These are phyloP conservation scores for Elaeidobius kamerunicus DNA, from an alignment of 2,888 invertebrate species.

Conservation along the genomic window DNA sequence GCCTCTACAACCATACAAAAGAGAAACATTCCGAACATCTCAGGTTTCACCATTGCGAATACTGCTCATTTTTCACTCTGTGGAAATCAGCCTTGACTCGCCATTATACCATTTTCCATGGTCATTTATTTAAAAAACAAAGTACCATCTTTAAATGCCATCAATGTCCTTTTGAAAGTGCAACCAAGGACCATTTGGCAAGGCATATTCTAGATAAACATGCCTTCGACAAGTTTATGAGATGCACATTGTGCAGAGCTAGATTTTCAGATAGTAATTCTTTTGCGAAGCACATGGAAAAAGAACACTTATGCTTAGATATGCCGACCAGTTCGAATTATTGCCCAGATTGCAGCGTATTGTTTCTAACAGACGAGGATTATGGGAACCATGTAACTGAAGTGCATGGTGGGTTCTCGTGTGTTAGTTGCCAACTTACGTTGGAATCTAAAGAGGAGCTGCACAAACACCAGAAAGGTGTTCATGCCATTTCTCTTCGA, in stretches of 20 bases:
- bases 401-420: neutral
- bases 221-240: constrained; percentile 5
- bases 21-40: constrained; percentile 3
- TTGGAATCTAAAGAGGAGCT: neutral
- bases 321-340: neutral
- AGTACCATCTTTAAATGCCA: neutral
- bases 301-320: constrained; percentile 4
- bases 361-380: neutral
- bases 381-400: neutral
- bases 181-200: neutral
- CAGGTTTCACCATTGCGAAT: constrained; percentile 12
- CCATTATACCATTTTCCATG: constrained; percentile 12
- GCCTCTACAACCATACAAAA: constrained; percentile 14
- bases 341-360: neutral
- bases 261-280: constrained; percentile 6
- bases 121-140: neutral
- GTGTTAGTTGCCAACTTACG: neutral
- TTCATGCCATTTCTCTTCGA: neutral
- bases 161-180: constrained; percentile 3
- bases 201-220: constrained; percentile 7
- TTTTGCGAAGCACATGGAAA: constrained; percentile 7
- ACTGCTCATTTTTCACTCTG: constrained; percentile 16
- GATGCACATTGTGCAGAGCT: constrained; percentile 5
- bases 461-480: neutral
- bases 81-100: constrained; percentile 9